Evolutionary conservation across 2,888 invertebrate species (phyloP).

Genomic region (Netelia inedita): DNA sequence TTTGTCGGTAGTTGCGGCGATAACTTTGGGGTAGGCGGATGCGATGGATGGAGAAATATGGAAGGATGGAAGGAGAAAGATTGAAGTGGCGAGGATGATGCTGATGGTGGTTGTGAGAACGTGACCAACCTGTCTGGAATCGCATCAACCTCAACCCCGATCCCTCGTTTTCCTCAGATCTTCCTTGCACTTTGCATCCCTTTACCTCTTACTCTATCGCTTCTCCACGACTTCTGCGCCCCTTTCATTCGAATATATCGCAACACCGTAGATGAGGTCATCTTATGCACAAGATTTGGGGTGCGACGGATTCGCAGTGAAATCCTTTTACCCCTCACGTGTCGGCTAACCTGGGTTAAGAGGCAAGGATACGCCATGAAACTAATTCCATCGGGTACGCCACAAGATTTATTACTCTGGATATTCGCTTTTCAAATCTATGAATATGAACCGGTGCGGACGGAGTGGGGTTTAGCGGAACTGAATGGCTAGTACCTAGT

Average conservation of each 20-base stretch:
- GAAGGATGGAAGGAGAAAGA: not conserved
- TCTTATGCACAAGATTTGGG: not conserved
- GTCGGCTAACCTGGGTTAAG: not conserved
- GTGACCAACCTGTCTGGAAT: conserved; percentile 79
- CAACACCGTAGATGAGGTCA: not conserved
- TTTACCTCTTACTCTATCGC: conserved; percentile 58
- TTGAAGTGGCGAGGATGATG: conserved; percentile 8
- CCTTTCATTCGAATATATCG: conserved; percentile 14
- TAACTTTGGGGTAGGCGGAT: conserved; percentile 71
- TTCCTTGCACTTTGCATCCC: conserved; percentile 58
- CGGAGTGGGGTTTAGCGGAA: not conserved
- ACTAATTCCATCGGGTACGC: not conserved
- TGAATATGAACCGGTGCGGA: not conserved
- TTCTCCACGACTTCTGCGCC: conserved; percentile 50
- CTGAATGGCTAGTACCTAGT: not conserved
- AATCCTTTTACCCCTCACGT: not conserved
- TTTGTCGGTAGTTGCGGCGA: conserved; percentile 75
- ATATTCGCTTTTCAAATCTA: not conserved
- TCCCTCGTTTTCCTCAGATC: conserved; percentile 66
- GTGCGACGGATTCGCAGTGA: too few relatives aligned
- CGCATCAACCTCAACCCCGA: conserved; percentile 74
- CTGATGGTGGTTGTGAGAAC: conserved; percentile 67
- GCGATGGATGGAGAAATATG: conserved; percentile 32
- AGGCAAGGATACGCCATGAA: not conserved
- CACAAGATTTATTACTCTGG: not conserved